Evolutionary conservation across 1,140 invertebrate genomes (phyloP).

Genomic region (Callitettix versicolor): DNA sequence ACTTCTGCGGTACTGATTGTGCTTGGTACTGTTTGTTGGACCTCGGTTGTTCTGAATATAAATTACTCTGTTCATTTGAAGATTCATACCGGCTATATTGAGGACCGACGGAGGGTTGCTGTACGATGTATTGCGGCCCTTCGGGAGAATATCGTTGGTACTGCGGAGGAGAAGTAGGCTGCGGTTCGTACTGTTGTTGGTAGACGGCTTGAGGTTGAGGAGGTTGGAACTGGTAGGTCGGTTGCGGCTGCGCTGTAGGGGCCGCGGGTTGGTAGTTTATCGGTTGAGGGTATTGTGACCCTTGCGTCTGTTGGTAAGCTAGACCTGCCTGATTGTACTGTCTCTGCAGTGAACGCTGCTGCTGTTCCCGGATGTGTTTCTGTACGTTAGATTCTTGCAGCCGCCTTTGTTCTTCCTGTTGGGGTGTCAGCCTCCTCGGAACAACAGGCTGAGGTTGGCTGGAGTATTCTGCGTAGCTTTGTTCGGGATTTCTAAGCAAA

Average conservation of each 20-base stretch:
- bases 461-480: not conserved
- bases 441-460: not conserved
- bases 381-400: slow-evolving; percentile 9
- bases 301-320: not conserved
- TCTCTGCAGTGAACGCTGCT: slow-evolving; percentile 11
- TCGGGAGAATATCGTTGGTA: not conserved
- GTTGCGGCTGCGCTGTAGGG: not conserved
- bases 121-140: not conserved
- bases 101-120: not conserved
- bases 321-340: not conserved
- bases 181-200: not conserved
- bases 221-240: not conserved
- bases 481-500: not conserved
- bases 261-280: not conserved
- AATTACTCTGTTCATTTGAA: not conserved
- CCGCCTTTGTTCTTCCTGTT: slow-evolving; percentile 6
- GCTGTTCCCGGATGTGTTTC: slow-evolving; percentile 12
- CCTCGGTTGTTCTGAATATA: not conserved
- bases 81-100: slow-evolving; percentile 2
- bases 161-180: not conserved
- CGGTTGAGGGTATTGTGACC: not conserved
- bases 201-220: not conserved
- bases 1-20: slow-evolving; percentile 6
- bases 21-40: not conserved
- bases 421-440: slow-evolving; percentile 5